Evolutionary conservation across 2,113 vertebrate species (phyloP).

Genomic region (Pseudopodoces humilis): DNA sequence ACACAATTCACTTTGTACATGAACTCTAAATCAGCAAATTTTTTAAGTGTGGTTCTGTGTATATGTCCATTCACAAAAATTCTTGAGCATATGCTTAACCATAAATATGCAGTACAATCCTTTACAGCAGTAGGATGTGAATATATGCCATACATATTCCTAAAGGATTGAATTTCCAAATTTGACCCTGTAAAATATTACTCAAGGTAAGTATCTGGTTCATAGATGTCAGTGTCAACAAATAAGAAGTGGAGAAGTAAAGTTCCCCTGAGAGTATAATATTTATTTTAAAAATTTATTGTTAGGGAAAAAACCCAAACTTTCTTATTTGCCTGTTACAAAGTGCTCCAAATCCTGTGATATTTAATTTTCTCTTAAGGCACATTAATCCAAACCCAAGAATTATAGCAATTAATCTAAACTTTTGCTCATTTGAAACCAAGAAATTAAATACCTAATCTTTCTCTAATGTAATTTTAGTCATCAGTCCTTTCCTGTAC

Average conservation of each 20-base stretch:
- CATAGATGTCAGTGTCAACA: neutral
- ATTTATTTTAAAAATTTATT: neutral
- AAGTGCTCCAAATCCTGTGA: neutral
- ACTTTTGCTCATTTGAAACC: neutral
- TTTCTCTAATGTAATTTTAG: neutral
- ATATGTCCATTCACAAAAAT: neutral
- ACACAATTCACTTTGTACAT: neutral
- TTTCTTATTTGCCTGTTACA: neutral
- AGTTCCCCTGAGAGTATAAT: neutral
- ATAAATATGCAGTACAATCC: neutral
- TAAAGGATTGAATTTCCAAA: neutral
- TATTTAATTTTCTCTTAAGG: neutral
- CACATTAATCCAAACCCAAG: neutral
- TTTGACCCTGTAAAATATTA: neutral
- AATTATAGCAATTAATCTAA: neutral
- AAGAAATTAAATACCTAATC: neutral
- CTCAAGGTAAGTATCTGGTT: neutral
- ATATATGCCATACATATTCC: neutral
- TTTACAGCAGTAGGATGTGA: neutral
- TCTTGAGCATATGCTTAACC: neutral
- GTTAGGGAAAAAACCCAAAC: rapidly evolving
- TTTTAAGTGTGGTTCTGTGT: neutral
- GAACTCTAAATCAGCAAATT: neutral
- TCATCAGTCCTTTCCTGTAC: neutral
- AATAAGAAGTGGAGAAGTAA: neutral